Evolutionary conservation across 2,113 vertebrate genomes (phyloP).

Genomic region (Falcunculus frontatus): DNA sequence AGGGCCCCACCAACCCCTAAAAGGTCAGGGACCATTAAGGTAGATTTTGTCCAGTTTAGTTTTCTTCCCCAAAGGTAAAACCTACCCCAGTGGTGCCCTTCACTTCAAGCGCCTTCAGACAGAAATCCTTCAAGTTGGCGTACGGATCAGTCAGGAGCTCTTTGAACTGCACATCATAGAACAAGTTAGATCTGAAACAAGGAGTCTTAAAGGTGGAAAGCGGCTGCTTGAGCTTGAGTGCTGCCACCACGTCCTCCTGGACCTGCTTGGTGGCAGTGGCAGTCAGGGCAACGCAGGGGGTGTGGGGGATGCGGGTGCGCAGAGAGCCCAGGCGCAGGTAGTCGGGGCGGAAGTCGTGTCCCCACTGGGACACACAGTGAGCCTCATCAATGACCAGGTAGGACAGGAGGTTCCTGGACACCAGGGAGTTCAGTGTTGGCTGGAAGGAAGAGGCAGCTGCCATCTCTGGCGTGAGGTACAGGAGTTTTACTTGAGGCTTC

Average conservation of each 20-base stretch:
- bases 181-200: constrained; percentile 90
- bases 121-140: constrained; percentile 82
- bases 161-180: constrained; percentile 91
- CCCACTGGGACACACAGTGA: constrained; percentile 98
- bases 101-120: constrained; percentile 79
- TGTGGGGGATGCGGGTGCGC: constrained; percentile 71
- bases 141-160: constrained; percentile 85
- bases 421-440: constrained; percentile 80
- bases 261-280: constrained; percentile 90
- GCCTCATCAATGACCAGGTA: constrained; percentile 94
- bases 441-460: constrained; percentile 87
- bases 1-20: not conserved
- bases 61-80: not conserved
- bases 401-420: constrained; percentile 82
- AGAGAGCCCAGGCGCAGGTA: constrained; percentile 88
- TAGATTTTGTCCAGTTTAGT: not conserved
- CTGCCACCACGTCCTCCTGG: constrained; percentile 83
- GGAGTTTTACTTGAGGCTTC: constrained; percentile 84
- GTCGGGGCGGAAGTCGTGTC: constrained; percentile 94
- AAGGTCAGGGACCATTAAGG: not conserved
- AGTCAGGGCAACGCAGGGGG: constrained; percentile 87
- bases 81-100: constrained; percentile 67
- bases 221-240: constrained; percentile 75
- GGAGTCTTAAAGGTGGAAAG: constrained; percentile 82
- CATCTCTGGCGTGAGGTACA: constrained; percentile 98